phyloP scores from a whole-genome alignment of 2,797 vertebrate genomes.

The Chrysocyon brachyurus region DNA sequence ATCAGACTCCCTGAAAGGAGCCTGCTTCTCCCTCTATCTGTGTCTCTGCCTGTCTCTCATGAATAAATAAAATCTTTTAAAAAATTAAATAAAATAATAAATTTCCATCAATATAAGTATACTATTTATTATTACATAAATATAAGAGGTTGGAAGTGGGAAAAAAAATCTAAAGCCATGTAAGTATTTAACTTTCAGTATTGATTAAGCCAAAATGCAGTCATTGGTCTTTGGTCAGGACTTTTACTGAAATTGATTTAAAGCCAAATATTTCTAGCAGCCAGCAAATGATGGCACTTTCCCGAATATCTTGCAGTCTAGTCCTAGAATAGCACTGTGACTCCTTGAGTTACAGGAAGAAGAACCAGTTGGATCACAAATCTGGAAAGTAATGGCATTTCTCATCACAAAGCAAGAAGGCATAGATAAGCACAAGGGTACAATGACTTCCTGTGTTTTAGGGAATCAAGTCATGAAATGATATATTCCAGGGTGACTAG shows the following conservation, averaged over 20 bases:
- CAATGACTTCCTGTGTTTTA: neutral
- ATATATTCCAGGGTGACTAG: neutral
- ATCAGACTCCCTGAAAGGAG: too few relatives aligned
- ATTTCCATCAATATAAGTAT: slow-evolving; percentile 7
- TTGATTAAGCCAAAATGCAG: slow-evolving; percentile 73
- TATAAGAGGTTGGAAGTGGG: neutral
- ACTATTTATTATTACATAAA: slow-evolving; percentile 25
- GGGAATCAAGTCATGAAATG: neutral
- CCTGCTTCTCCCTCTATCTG: too few relatives aligned
- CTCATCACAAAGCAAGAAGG: neutral
- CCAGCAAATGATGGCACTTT: slow-evolving; percentile 65
- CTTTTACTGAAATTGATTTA: slow-evolving; percentile 75
- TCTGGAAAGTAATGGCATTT: slow-evolving; percentile 58
- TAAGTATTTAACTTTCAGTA: slow-evolving; percentile 74
- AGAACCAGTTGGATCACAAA: slow-evolving; percentile 22
- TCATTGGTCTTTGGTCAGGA: slow-evolving; percentile 69
- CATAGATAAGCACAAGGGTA: slow-evolving; percentile 7
- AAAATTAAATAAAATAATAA: neutral
- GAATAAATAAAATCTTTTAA: too few relatives aligned
- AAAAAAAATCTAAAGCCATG: neutral
- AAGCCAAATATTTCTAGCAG: slow-evolving; percentile 78
- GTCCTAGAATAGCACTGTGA: slow-evolving; percentile 75
- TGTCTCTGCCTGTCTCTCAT: too few relatives aligned
- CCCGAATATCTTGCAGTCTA: slow-evolving; percentile 46
- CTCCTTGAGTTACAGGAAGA: slow-evolving; percentile 69